Base-by-base conservation (phyloP, 2,113 vertebrate species). In the Prionailurus viverrinus region DNA sequence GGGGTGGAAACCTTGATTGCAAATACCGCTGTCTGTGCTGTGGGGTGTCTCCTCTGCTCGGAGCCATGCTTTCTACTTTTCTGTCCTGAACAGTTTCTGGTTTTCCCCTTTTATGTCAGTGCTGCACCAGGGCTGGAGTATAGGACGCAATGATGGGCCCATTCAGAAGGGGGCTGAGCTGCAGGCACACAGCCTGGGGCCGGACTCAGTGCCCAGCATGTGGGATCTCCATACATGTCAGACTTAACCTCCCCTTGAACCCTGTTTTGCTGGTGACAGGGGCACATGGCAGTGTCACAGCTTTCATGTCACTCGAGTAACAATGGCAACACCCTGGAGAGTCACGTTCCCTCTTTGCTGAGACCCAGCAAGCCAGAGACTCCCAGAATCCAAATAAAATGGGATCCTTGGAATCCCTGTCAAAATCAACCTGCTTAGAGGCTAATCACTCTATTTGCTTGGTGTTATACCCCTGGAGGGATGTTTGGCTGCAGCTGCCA, bases 61-160 rank as follows among this genome's bases (percentile, higher is more conserved):
- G 14, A 48, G 19, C 1, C 0, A 7, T 61, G 12, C 7, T 65
- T 84, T 51, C n/a, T 78, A 41, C 39, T 94, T 90, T 94, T 36
- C 68, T 69, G 27, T 58, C 41, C 25, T 45, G 27, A 73, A 81
- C 31, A 36, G 5, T 31, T 68, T 73, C 15, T n/a, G 2, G 29
- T 45, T 25, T 65, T 39, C 25, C 11, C 25, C 29, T 51, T 65
- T 41, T 69, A 33, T 31, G 5, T 65, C 18, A 41, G 6, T 4
- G 5, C 21, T 41, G 33, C 39, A 19, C 8, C 4, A 29, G 73
- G n/a, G 8, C 23, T 16, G 39, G 58, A 14, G 7, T n/a, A 33
- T 16, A 29, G 39, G 31, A 16, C 4, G 1, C 0, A 0, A 10
- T 36, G 25, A 68, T 29, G 16, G 14, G 13, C 7, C 21, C n/a